Percentiles rank a stretch among this genome's conserved stretches.
These are phyloP conservation scores for Caenorhabditis drosophilae DNA, from an alignment of 2,888 invertebrate species.

Conservation along the genomic window DNA sequence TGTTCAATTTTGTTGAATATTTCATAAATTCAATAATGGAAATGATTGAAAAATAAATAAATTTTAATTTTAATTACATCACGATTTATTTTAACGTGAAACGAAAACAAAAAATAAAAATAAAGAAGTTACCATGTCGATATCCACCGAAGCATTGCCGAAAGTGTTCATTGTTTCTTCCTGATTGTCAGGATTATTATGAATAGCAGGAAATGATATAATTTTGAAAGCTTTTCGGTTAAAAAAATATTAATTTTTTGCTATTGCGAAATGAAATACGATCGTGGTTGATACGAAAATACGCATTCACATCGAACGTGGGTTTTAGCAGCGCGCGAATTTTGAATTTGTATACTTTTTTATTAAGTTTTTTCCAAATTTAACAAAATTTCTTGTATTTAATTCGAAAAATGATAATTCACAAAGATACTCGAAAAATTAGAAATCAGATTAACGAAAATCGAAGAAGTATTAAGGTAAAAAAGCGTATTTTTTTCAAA, in stretches of 20 bases:
- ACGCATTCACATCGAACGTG: slow-evolving; percentile 6
- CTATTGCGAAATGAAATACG: slow-evolving; percentile 3
- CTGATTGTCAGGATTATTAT: slow-evolving; percentile 16
- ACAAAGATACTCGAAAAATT: slow-evolving; percentile 3
- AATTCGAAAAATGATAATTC: background rate
- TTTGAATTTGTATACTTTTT: too few relatives aligned
- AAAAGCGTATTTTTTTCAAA: background rate
- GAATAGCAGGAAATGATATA: slow-evolving; percentile 40
- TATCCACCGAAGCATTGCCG: slow-evolving; percentile 55
- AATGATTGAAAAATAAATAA: background rate
- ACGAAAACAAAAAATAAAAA: background rate
- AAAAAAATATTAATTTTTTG: slow-evolving; percentile 1
- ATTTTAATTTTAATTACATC: background rate
- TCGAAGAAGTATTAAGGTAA: slow-evolving; percentile 20
- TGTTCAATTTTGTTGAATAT: slow-evolving; percentile 8
- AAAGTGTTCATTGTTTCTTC: slow-evolving; percentile 44
- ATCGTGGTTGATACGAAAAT: slow-evolving; percentile 15
- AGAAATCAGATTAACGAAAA: slow-evolving; percentile 12
- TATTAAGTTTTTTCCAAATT: too few relatives aligned
- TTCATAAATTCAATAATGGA: background rate
- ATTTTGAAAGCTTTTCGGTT: slow-evolving; percentile 15
- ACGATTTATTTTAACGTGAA: background rate
- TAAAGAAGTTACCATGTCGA: slow-evolving; percentile 46
- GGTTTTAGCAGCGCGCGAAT: slow-evolving; percentile 7
- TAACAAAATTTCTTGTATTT: background rate